Conservation (phyloP, 2,113 vertebrate species). For the Mungos mungo region DNA sequence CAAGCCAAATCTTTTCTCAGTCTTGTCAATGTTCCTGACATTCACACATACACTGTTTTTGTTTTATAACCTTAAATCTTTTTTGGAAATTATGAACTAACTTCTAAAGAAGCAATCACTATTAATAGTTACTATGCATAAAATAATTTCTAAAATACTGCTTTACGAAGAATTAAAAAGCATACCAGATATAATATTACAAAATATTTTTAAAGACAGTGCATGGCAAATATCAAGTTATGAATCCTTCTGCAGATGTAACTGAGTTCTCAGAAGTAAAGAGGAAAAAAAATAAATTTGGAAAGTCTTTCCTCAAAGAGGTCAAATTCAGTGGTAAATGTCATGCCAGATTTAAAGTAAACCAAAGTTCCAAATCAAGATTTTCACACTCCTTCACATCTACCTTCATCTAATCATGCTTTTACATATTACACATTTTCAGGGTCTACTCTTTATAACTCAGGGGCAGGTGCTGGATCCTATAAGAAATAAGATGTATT, state of each 20-base stretch:
- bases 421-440: background rate
- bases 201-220: background rate
- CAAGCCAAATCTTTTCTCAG: background rate
- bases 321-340: constrained; percentile 45
- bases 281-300: background rate
- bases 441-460: background rate
- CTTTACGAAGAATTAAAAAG: background rate
- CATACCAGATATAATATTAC: background rate
- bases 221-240: background rate
- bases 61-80: constrained; percentile 18
- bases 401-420: background rate
- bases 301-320: constrained; percentile 10
- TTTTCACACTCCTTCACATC: background rate
- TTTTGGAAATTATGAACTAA: constrained; percentile 32
- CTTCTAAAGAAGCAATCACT: constrained; percentile 1
- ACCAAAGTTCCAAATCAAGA: constrained; percentile 8
- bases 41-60: background rate
- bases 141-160: constrained; percentile 20
- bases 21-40: constrained; percentile 2
- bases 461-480: background rate
- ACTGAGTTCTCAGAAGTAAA: constrained; percentile 51
- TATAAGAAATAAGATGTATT: background rate
- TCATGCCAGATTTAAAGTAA: background rate
- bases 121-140: background rate
- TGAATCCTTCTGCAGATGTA: background rate